Percentiles rank a stretch among this genome's conserved stretches.
Evolutionary conservation across 1,140 invertebrate species (phyloP).

Genomic region (Aphelenchoides fujianensis): DNA sequence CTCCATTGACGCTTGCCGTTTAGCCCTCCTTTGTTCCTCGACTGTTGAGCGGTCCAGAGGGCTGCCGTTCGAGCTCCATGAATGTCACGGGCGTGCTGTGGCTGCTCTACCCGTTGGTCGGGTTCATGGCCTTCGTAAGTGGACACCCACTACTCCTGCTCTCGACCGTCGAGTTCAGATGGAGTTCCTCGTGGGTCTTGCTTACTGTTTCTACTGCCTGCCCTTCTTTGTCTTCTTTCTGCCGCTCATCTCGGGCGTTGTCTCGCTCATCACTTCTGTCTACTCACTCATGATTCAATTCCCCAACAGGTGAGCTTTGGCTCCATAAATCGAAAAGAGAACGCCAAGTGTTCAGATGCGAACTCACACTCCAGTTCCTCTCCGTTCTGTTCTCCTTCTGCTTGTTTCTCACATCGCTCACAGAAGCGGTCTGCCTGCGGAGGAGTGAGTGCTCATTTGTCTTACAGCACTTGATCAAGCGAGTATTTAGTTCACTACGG

Average conservation of each 20-base stretch:
- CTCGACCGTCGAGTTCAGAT: slow-evolving; percentile 29
- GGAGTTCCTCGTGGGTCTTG: slow-evolving; percentile 39
- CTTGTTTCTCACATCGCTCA: slow-evolving; percentile 36
- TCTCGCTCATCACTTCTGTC: slow-evolving; percentile 47
- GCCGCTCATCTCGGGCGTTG: slow-evolving; percentile 41
- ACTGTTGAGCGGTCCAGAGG: too few relatives aligned
- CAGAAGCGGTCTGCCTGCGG: slow-evolving; percentile 42
- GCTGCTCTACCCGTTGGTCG: slow-evolving; percentile 43
- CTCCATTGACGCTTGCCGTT: too few relatives aligned
- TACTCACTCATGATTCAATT: slow-evolving; percentile 42
- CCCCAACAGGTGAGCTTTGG: slow-evolving; percentile 41
- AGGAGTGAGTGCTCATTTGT: slow-evolving; percentile 29
- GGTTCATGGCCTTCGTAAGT: slow-evolving; percentile 41
- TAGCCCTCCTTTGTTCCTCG: too few relatives aligned
- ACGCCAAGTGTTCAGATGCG: slow-evolving; percentile 42
- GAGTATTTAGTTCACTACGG: slow-evolving; percentile 29
- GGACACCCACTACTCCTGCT: slow-evolving; percentile 4
- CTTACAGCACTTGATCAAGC: background rate
- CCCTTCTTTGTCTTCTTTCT: slow-evolving; percentile 40
- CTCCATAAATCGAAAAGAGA: too few relatives aligned
- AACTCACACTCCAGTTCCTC: slow-evolving; percentile 41
- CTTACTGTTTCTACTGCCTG: slow-evolving; percentile 47
- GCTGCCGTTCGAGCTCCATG: too few relatives aligned
- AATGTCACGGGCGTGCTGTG: slow-evolving; percentile 43
- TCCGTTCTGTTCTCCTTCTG: slow-evolving; percentile 38